phyloP scores from a whole-genome alignment of 2,888 invertebrate species.

The Endomychus coccineus region DNA sequence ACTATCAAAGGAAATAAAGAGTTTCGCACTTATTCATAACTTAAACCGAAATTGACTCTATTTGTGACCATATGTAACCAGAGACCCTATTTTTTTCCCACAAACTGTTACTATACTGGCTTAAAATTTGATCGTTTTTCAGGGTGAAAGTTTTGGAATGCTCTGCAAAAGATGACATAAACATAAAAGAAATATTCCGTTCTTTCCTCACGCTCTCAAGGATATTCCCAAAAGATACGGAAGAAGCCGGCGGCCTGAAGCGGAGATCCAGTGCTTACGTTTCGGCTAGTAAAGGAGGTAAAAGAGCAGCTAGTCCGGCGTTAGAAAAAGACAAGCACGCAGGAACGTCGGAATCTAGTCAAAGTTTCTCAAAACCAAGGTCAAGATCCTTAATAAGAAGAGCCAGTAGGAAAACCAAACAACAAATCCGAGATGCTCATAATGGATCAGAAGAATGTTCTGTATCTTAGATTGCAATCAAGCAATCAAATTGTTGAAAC shows the following conservation, averaged over 20 bases:
- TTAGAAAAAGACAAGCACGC: slow-evolving; percentile 35
- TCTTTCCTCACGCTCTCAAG: slow-evolving; percentile 70
- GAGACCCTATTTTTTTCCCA: too few species aligned
- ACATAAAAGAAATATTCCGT: slow-evolving; percentile 73
- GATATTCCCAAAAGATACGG: slow-evolving; percentile 56
- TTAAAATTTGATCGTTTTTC: slow-evolving; percentile 20
- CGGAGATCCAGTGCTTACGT: slow-evolving; percentile 70
- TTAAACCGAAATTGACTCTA: too few species aligned
- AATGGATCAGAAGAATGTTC: slow-evolving; percentile 57
- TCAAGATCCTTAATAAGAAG: slow-evolving; percentile 64
- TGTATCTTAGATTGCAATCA: too few species aligned
- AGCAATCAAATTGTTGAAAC: too few species aligned
- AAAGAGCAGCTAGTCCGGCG: slow-evolving; percentile 43
- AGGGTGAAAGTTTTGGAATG: slow-evolving; percentile 70
- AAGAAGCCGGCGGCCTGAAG: slow-evolving; percentile 55
- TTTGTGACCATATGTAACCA: too few species aligned
- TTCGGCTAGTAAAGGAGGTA: slow-evolving; percentile 46
- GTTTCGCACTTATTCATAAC: too few species aligned
- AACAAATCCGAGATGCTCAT: slow-evolving; percentile 66
- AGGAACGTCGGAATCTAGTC: slow-evolving; percentile 27
- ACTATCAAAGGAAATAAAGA: too few species aligned
- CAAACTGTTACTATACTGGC: too few species aligned
- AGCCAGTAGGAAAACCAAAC: slow-evolving; percentile 70
- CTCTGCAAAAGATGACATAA: slow-evolving; percentile 71
- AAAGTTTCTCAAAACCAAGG: slow-evolving; percentile 37